Evolutionary conservation across 2,797 vertebrate genomes (phyloP).

Genomic region (Enteromius anoplus): DNA sequence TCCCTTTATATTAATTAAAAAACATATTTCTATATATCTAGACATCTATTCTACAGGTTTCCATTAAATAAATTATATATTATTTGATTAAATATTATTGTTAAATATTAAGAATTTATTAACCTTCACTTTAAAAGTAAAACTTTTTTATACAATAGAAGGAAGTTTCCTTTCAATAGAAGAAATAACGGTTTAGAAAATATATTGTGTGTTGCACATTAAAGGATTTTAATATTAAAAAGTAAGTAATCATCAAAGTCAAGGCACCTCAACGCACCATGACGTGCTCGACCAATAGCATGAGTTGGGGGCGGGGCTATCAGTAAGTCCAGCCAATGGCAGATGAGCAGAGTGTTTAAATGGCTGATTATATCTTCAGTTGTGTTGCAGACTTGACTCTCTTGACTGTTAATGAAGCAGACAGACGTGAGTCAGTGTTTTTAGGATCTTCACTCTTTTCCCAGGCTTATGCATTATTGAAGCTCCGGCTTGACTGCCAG

Average conservation of each 20-base stretch:
- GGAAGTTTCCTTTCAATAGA: not conserved
- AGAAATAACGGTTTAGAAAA: not conserved
- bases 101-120: too few relatives aligned
- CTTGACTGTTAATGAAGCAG: not conserved
- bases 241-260: not conserved
- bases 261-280: not conserved
- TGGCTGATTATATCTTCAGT: not conserved
- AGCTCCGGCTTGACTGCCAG: slow-evolving; percentile 3
- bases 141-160: too few relatives aligned
- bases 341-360: not conserved
- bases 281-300: not conserved
- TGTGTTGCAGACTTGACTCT: not conserved
- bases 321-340: not conserved
- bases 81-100: too few relatives aligned
- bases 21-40: not conserved
- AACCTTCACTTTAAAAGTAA: too few relatives aligned
- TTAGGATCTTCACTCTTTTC: not conserved
- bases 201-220: not conserved
- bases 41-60: not conserved
- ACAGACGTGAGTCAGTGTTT: slow-evolving; percentile 28
- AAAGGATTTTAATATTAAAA: not conserved
- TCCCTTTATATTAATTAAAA: not conserved
- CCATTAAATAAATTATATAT: not conserved
- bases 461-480: slow-evolving; percentile 27
- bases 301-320: not conserved